Percentiles rank a stretch among this genome's conserved stretches.
These are phyloP conservation scores for Panonychus citri DNA, from an alignment of 1,140 invertebrate genomes.

Conservation along the genomic window DNA sequence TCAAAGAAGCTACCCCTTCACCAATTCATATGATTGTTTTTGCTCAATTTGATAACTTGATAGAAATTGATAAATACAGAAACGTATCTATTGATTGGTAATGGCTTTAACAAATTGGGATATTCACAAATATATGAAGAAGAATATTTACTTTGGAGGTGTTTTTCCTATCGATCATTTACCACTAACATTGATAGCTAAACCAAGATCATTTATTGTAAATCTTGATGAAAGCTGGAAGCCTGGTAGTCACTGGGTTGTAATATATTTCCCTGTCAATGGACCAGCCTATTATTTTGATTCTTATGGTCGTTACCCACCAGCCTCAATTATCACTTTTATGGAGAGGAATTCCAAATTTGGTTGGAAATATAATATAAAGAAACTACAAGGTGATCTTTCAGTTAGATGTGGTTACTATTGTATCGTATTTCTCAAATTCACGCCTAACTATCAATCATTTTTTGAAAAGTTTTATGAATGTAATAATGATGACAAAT, in stretches of 20 bases:
- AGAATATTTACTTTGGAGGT: no score
- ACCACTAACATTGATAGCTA: not conserved
- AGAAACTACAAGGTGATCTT: not conserved
- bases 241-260: not conserved
- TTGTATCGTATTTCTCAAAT: not conserved
- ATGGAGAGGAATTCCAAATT: not conserved
- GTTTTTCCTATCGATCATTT: not conserved
- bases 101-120: not conserved
- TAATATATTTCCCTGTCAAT: not conserved
- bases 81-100: not conserved
- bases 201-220: not conserved
- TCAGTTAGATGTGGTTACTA: not conserved
- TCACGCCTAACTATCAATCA: not conserved
- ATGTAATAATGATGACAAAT: not conserved
- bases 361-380: not conserved
- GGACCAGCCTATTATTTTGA: not conserved
- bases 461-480: not conserved
- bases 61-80: not conserved
- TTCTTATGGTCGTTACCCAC: not conserved
- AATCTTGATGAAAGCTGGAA: not conserved
- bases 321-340: not conserved
- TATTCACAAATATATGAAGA: not conserved
- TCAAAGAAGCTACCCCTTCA: not conserved
- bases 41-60: not conserved
- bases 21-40: not conserved